Evolutionary conservation across 1,140 invertebrate species (phyloP), one percentile per base, ranked within the genome.

Genomic region (Drosophila trapezifrons): DNA sequence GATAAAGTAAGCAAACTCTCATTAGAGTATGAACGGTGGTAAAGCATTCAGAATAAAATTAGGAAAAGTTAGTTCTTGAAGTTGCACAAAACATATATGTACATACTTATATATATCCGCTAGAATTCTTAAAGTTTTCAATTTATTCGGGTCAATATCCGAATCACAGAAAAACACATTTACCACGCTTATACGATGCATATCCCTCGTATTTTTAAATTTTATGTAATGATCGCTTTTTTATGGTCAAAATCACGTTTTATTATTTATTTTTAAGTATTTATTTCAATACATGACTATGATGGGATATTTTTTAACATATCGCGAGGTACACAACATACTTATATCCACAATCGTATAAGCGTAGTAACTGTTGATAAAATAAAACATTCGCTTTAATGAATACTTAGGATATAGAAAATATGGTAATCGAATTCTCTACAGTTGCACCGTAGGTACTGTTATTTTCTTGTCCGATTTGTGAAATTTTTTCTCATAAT

Each of bases 161-260:
- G 32, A 35, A 38, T n/a, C 2, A 20, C 20, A 51, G 37, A 70
- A 15, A 32, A 27, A 56, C 42, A 64, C 40, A 17, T 37, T 59
- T 59, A 47, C 46, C 54, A 76, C 62, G 51, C 76, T 76, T 76
- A 59, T 59, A 76, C 73, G 62, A 76, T 65, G 71, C 59, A 76
- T 75, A 75, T 75, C 43, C 35, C 27, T 17, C 20, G 56, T 45
- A 51, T 12, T 59, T 37, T 22, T 51, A 6, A 46, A 32, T 22
- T 17, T 67, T 25, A 40, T 47, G 15, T 4, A 46, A 45, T 70
- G 22, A 43, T 63, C 4, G 8, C 35, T 13, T 38, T 32, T 7
- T 66, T 37, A 20, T 29, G 22, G 51, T 63, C 8, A 22, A 57
- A 37, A 13, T 32, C 18, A 15, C 35, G 12, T 64, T 45, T 47